A percentile compares a stretch with the other conserved stretches of the same genome.
phyloP scores from a whole-genome alignment of 2,797 vertebrate species.

The Pangasius djambal region DNA sequence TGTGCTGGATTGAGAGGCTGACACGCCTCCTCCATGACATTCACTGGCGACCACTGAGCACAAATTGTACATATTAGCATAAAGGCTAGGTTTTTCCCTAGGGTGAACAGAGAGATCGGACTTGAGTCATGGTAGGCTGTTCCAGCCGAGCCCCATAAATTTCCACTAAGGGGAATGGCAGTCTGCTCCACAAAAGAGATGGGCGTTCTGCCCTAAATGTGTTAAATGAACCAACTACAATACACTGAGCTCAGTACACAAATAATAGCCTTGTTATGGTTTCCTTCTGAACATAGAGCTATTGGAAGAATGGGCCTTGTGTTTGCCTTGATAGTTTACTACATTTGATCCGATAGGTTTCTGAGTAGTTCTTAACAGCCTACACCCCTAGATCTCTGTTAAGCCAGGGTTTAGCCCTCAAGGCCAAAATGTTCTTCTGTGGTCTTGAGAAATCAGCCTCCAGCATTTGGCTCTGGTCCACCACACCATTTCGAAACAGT shows the following conservation, averaged over 20 bases:
- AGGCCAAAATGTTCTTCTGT: neutral
- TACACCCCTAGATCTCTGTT: neutral
- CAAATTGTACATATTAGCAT: constrained; percentile 41
- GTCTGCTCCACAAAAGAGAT: constrained; percentile 29
- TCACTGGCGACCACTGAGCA: constrained; percentile 11
- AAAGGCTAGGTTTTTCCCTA: constrained; percentile 7
- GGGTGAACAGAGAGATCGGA: constrained; percentile 25
- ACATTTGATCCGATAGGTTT: neutral
- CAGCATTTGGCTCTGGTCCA: constrained; percentile 11
- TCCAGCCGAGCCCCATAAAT: constrained; percentile 44
- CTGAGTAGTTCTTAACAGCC: neutral
- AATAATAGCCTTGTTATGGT: constrained; percentile 19
- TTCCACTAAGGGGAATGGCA: constrained; percentile 14
- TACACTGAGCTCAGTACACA: neutral
- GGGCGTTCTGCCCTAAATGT: constrained; percentile 41
- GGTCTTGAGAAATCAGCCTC: constrained; percentile 14
- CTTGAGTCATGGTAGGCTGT: constrained; percentile 6
- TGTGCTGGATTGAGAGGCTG: constrained; percentile 37
- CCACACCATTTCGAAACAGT: constrained; percentile 16
- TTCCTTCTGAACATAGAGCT: constrained; percentile 11
- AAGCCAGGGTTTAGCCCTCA: neutral
- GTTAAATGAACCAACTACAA: constrained; percentile 46
- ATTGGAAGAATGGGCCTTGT: neutral
- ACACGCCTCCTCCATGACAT: constrained; percentile 13
- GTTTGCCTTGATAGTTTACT: neutral